Evolutionary conservation across 2,113 vertebrate genomes (phyloP).

Genomic region (Platysteira castanea): DNA sequence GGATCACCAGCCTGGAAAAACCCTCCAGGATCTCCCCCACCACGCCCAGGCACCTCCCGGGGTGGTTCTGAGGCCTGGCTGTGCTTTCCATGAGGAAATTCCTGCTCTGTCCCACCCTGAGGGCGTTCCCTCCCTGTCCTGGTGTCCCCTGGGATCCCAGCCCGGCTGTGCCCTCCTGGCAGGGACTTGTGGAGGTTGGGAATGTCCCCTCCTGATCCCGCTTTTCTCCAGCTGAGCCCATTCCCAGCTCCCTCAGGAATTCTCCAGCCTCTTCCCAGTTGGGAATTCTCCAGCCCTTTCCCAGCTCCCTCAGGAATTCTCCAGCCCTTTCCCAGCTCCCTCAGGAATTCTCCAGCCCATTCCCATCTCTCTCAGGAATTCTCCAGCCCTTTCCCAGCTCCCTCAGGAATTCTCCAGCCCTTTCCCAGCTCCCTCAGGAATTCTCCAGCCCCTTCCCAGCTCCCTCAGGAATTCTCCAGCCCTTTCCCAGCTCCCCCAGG

Average conservation of each 20-base stretch:
- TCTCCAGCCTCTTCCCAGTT: too few relatives aligned
- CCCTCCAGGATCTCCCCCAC: accelerated
- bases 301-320: background rate
- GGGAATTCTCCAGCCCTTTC: too few relatives aligned
- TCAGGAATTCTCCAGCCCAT: background rate
- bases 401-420: background rate
- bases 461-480: too few relatives aligned
- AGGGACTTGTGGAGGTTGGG: background rate
- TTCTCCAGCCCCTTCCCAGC: background rate
- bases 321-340: background rate
- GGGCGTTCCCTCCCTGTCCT: background rate
- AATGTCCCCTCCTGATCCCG: background rate
- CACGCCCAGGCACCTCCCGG: too few relatives aligned
- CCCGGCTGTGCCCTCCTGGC: background rate
- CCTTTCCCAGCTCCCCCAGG: too few relatives aligned
- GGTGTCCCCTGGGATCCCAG: background rate
- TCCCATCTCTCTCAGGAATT: too few relatives aligned
- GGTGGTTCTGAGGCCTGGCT: accelerated
- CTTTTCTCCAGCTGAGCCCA: too few relatives aligned
- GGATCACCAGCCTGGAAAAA: background rate
- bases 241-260: too few relatives aligned
- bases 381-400: background rate
- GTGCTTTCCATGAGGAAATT: background rate
- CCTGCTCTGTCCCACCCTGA: background rate
- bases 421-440: background rate